These are phyloP conservation scores for Poecilus cupreus DNA, from an alignment of 2,888 invertebrate species.

Conservation along the genomic window DNA sequence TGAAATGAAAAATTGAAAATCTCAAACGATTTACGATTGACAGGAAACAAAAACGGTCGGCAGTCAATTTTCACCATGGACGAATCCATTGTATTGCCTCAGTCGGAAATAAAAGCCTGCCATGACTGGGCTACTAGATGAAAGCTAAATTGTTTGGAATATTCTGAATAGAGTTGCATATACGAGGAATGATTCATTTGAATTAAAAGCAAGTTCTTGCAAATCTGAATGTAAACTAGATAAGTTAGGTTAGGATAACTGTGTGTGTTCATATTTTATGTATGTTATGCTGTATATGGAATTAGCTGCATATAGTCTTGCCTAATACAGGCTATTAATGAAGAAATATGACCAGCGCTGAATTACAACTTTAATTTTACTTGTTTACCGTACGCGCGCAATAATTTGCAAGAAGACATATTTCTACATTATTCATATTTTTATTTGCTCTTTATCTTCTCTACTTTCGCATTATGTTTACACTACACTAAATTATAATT, in stretches of 20 bases:
- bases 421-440: background rate
- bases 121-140: background rate
- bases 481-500: too few relatives aligned
- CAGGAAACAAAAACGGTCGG: slow-evolving; percentile 47
- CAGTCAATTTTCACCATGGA: slow-evolving; percentile 48
- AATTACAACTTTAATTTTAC: slow-evolving; percentile 44
- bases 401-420: background rate
- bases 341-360: slow-evolving; percentile 39
- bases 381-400: background rate
- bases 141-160: slow-evolving; percentile 56
- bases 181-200: slow-evolving; percentile 22
- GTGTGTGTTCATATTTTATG: slow-evolving; percentile 34
- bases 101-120: background rate
- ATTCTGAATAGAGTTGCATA: slow-evolving; percentile 23
- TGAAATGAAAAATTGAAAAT: slow-evolving; percentile 35
- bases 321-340: slow-evolving; percentile 51
- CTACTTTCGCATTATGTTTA: background rate
- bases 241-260: slow-evolving; percentile 33
- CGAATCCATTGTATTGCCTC: slow-evolving; percentile 39
- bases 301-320: slow-evolving; percentile 33
- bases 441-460: background rate
- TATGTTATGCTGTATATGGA: slow-evolving; percentile 38
- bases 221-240: slow-evolving; percentile 43
- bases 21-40: slow-evolving; percentile 41
- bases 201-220: slow-evolving; percentile 31